Conservation (phyloP, 2,113 vertebrate species). For the Raphicerus campestris region DNA sequence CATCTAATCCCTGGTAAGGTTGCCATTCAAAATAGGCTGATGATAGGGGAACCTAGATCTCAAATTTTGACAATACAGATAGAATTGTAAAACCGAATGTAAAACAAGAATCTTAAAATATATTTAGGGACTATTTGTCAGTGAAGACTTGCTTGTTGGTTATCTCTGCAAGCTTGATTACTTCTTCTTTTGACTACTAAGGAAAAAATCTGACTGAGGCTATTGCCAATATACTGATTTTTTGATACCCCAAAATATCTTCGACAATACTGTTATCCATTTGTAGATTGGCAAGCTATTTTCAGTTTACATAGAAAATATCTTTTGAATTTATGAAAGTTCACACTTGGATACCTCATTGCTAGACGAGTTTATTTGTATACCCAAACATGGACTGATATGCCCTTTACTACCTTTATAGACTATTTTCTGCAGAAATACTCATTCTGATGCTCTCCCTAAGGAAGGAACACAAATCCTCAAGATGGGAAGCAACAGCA, state of each 20-base stretch:
- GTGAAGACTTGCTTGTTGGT: not conserved
- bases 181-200: not conserved
- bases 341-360: not conserved
- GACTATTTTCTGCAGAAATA: slow-evolving; percentile 58
- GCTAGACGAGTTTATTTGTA: not conserved
- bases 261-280: not conserved
- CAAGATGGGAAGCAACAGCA: slow-evolving; percentile 60
- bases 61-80: not conserved
- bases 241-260: not conserved
- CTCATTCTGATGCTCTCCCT: not conserved
- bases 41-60: not conserved
- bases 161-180: not conserved
- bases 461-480: not conserved
- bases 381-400: not conserved
- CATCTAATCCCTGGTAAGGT: not conserved
- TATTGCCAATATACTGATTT: not conserved
- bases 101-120: not conserved
- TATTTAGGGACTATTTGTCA: not conserved
- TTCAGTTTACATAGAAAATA: not conserved
- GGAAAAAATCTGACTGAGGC: not conserved
- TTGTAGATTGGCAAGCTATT: not conserved
- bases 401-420: not conserved
- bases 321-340: not conserved
- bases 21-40: not conserved
- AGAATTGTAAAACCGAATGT: not conserved